A percentile compares a stretch with the other conserved stretches of the same genome.
Conservation (phyloP, 2,797 vertebrate genomes). For the Myiotriccus ornatus region DNA sequence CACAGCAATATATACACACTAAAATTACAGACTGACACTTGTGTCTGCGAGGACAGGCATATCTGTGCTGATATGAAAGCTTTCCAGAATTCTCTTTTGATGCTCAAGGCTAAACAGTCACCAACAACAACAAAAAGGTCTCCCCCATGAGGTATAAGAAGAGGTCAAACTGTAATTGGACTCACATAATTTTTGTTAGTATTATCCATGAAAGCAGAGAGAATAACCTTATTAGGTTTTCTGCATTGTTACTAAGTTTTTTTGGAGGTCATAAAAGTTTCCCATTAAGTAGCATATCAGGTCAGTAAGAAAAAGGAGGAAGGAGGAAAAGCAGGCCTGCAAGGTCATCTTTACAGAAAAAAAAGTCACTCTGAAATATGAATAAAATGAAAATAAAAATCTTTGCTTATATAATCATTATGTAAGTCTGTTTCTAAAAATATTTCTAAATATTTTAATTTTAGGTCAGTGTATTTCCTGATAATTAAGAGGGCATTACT, state of each 20-base stretch:
- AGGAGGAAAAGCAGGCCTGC: not conserved
- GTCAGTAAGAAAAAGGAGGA: not conserved
- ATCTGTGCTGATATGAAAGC: not conserved
- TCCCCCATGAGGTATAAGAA: not conserved
- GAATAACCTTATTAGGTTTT: not conserved
- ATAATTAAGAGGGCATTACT: not conserved
- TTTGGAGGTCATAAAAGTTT: not conserved
- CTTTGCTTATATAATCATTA: not conserved
- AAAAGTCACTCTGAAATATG: not conserved
- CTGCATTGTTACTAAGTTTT: not conserved
- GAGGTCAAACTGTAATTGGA: not conserved
- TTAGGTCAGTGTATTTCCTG: not conserved
- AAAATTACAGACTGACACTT: not conserved
- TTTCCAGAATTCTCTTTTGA: not conserved
- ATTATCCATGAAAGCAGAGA: not conserved
- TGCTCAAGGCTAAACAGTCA: not conserved
- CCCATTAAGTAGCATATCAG: not conserved
- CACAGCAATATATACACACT: not conserved
- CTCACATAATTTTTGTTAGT: not conserved
- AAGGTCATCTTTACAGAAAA: not conserved
- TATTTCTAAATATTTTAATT: not conserved
- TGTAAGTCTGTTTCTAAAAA: not conserved
- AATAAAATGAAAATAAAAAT: not conserved
- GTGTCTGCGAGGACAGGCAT: accelerated
- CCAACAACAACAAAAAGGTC: not conserved